These are phyloP conservation scores for Pelodiscus sinensis DNA, from an alignment of 2,113 vertebrate genomes.

Conservation along the genomic window DNA sequence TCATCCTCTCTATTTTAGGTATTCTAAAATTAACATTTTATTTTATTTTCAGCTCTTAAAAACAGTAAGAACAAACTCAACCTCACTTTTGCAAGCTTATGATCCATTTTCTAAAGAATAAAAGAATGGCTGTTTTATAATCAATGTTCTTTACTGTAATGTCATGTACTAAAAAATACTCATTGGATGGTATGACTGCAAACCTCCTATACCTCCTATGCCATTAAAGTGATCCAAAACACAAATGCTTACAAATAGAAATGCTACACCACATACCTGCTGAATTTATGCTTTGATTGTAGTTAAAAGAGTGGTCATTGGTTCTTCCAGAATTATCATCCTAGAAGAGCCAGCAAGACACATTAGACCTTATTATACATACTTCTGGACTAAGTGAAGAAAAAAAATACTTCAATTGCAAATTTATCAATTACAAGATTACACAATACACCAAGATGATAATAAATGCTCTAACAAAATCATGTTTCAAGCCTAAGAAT, in stretches of 20 bases:
- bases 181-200: accelerated
- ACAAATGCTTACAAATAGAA: not conserved
- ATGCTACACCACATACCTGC: slow-evolving; percentile 61
- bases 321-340: slow-evolving; percentile 51
- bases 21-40: not conserved
- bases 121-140: not conserved
- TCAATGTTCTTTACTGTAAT: not conserved
- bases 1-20: not conserved
- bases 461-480: not conserved
- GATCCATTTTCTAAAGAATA: not conserved
- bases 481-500: not conserved
- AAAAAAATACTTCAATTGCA: not conserved
- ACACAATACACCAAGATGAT: not conserved
- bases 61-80: not conserved
- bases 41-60: not conserved
- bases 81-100: not conserved
- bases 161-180: accelerated
- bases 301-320: slow-evolving; percentile 26
- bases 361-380: not conserved
- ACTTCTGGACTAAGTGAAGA: accelerated
- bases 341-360: slow-evolving; percentile 47
- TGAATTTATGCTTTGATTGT: not conserved
- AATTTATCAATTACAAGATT: accelerated
- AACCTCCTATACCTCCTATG: not conserved
- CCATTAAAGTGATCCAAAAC: not conserved